Percentiles rank a stretch among this genome's conserved stretches.
phyloP scores from a whole-genome alignment of 2,113 vertebrate species.

The Microcebus lehilahytsara region DNA sequence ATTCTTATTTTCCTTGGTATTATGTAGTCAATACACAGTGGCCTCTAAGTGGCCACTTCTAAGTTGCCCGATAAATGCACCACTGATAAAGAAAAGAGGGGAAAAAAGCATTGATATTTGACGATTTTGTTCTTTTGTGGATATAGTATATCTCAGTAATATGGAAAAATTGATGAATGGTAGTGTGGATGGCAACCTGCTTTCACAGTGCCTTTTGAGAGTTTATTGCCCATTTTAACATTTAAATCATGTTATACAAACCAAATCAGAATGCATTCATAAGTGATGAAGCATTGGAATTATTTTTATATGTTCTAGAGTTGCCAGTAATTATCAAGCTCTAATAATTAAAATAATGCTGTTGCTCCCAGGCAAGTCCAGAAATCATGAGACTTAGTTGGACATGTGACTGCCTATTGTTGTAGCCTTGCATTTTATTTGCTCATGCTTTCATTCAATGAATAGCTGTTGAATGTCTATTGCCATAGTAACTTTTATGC shows the following conservation, averaged over 20 bases:
- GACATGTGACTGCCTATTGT: neutral
- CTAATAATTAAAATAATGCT: conserved; percentile 68
- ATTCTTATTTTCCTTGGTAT: conserved; percentile 15
- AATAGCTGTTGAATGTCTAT: neutral
- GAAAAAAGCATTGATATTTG: neutral
- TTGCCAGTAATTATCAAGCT: conserved; percentile 68
- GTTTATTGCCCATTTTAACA: neutral
- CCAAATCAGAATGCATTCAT: conserved; percentile 57
- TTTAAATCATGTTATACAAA: conserved; percentile 55
- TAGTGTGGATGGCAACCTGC: neutral
- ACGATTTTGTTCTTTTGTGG: conserved; percentile 10
- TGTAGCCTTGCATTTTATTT: conserved; percentile 28
- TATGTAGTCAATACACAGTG: neutral
- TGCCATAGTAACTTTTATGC: neutral
- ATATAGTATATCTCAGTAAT: neutral
- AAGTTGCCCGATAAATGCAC: neutral
- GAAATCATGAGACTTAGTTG: neutral
- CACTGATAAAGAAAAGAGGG: neutral
- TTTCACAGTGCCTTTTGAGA: neutral
- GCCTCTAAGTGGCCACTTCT: conserved; percentile 7
- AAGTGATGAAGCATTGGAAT: conserved; percentile 44
- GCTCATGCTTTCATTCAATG: neutral
- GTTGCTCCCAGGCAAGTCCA: conserved; percentile 55
- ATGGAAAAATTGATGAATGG: neutral
- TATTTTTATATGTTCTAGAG: conserved; percentile 55